Evolutionary conservation across 2,888 invertebrate species (phyloP).

Genomic region (Tillus elongatus): DNA sequence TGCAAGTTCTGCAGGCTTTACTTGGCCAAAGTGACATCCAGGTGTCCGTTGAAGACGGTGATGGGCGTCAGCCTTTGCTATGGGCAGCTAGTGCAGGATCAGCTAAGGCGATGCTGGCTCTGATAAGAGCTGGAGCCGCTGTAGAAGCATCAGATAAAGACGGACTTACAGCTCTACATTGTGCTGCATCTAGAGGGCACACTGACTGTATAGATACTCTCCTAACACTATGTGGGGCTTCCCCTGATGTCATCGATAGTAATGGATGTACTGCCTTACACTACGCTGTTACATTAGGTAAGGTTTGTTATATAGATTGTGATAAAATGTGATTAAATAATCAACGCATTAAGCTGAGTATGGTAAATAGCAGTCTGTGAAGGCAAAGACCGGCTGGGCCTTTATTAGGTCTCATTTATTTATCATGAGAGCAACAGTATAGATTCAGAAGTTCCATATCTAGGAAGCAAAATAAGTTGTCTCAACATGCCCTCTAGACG

Average conservation of each 20-base stretch:
- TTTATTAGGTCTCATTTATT: no score
- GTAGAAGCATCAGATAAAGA: conserved; percentile 82
- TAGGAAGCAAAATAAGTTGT: no score
- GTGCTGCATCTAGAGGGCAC: conserved; percentile 94
- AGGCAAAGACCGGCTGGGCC: no score
- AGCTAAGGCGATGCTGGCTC: conserved; percentile 78
- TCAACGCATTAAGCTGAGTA: no score
- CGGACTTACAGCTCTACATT: conserved; percentile 90
- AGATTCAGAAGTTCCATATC: no score
- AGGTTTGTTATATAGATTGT: no score
- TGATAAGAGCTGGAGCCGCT: conserved; percentile 79
- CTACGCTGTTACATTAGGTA: conserved; percentile 81
- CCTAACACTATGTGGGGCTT: conserved; percentile 78
- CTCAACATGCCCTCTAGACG: no score
- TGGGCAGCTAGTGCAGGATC: conserved; percentile 98
- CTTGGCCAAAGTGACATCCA: conserved; percentile 67
- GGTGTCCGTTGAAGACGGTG: conserved; percentile 81
- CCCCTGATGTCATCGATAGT: conserved; percentile 81
- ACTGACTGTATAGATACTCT: conserved; percentile 84
- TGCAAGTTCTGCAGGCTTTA: conserved; percentile 72
- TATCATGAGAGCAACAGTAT: no score
- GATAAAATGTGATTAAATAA: no score
- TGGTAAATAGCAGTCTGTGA: no score
- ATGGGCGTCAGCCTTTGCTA: conserved; percentile 85
- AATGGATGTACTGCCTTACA: conserved; percentile 95